phyloP scores from a whole-genome alignment of 2,888 invertebrate genomes.

The Plagodis dolabraria region DNA sequence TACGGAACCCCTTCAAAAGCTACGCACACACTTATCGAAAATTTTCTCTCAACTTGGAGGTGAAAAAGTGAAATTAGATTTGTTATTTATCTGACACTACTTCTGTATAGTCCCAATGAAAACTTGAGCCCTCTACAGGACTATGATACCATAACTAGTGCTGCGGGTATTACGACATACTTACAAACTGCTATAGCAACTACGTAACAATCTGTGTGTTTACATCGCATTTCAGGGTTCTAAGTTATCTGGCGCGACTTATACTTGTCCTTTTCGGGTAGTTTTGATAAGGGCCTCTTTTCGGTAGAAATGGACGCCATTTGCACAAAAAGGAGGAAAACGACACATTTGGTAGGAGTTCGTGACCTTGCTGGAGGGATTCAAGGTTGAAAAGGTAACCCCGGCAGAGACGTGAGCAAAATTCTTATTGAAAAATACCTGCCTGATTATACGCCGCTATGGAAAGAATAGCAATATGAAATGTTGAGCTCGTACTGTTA shows the following conservation, averaged over 20 bases:
- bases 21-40: neutral
- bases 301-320: constrained; percentile 1
- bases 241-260: neutral
- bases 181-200: neutral
- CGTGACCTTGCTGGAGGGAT: neutral
- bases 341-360: neutral
- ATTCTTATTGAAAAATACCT: too few relatives aligned
- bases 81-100: constrained; percentile 7
- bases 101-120: neutral
- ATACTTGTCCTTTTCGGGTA: neutral
- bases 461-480: too few relatives aligned
- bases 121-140: neutral
- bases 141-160: neutral
- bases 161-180: neutral
- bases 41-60: neutral
- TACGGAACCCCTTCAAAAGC: too few relatives aligned
- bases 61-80: constrained; percentile 7
- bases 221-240: neutral
- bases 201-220: neutral
- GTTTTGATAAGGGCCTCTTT: constrained; percentile 3
- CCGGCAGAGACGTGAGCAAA: too few relatives aligned
- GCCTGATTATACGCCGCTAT: too few relatives aligned
- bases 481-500: too few relatives aligned
- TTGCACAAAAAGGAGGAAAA: constrained; percentile 4
- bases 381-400: constrained; percentile 1